Percentiles rank a stretch among this genome's conserved stretches.
Evolutionary conservation across 2,113 vertebrate genomes (phyloP).

Genomic region (Pyxicephalus adspersus): DNA sequence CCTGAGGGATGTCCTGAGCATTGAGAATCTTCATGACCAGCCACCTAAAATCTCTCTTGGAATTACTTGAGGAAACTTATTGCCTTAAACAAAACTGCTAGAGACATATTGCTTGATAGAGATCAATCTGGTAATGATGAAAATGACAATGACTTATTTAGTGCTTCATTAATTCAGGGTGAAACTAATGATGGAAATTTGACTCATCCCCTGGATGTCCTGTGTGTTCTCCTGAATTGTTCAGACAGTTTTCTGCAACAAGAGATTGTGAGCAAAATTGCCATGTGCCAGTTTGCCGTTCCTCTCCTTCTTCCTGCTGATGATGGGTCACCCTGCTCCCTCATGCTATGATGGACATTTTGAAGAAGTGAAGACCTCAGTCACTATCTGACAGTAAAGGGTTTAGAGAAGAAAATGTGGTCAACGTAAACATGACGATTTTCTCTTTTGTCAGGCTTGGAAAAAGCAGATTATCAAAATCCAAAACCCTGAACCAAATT

Average conservation of each 20-base stretch:
- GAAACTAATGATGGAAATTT: not conserved
- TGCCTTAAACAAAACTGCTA: constrained; percentile 52
- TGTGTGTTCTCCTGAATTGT: constrained; percentile 73
- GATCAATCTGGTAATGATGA: constrained; percentile 53
- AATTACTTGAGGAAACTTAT: constrained; percentile 63
- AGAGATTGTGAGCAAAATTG: constrained; percentile 72
- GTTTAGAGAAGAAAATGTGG: constrained; percentile 62
- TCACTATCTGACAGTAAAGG: constrained; percentile 15
- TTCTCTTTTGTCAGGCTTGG: constrained; percentile 78
- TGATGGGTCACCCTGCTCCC: constrained; percentile 63
- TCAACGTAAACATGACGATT: constrained; percentile 69
- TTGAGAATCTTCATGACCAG: not conserved
- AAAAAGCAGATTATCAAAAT: constrained; percentile 74
- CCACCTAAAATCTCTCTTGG: not conserved
- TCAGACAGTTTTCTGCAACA: constrained; percentile 74
- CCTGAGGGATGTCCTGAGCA: not conserved
- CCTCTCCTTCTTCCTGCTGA: constrained; percentile 76
- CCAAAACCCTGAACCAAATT: constrained; percentile 71
- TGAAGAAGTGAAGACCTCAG: constrained; percentile 61
- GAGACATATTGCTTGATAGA: constrained; percentile 57
- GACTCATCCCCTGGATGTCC: constrained; percentile 74
- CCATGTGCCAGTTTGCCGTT: constrained; percentile 77
- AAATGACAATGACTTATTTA: no score
- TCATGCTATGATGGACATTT: constrained; percentile 71
- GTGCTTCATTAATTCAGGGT: not conserved